Evolutionary conservation across 2,888 invertebrate species (phyloP), one percentile per base, ranked within the genome.

Genomic region (Dexiosoma caninum): DNA sequence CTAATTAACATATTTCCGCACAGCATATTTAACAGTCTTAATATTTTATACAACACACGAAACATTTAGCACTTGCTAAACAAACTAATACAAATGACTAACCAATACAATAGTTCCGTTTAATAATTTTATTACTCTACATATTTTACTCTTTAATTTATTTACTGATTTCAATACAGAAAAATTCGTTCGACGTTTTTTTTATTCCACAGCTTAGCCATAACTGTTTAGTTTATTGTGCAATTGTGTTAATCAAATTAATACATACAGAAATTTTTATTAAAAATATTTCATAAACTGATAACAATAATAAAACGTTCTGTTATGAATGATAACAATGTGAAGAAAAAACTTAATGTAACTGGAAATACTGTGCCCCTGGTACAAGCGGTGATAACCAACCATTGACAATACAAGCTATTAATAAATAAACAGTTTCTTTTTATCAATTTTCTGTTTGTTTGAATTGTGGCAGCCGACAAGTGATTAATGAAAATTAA

Each of bases 341-440:
- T n/a, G n/a, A n/a, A 57, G 59, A 8, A 12, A 12, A 37, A 37
- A 32, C 14, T 8, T 27, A 35, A 23, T 14, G 4, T 49, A 37
- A 19, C 12, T 40, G 7, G n/a, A 55, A 72, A 77, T 67, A 14
- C 60, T 81, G 76, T 21, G 55, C 49, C 30, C 81, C 81, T 55
- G 60, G 46, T 69, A 76, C 16, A 35, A 40, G 23, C 19, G 46
- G 53, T 71, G 76, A 80, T 80, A 80, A 76, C 30, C n/a, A 42
- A 49, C 46, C 44, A 64, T 69, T 77, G 67, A 81, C 69, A 81
- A 57, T n/a, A n/a, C 5, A n/a, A 14, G 1, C 27, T n/a, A 14
- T 14, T 1, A 14, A 1, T 16, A 27, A 51, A 30, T 14, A 27
- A 51, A 30, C 27, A 14, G 30, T 30, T 51, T n/a, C 1, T 27